Percentiles rank a stretch among this genome's conserved stretches.
Evolutionary conservation across 2,888 invertebrate species (phyloP).

Genomic region (Plebejus melissa): DNA sequence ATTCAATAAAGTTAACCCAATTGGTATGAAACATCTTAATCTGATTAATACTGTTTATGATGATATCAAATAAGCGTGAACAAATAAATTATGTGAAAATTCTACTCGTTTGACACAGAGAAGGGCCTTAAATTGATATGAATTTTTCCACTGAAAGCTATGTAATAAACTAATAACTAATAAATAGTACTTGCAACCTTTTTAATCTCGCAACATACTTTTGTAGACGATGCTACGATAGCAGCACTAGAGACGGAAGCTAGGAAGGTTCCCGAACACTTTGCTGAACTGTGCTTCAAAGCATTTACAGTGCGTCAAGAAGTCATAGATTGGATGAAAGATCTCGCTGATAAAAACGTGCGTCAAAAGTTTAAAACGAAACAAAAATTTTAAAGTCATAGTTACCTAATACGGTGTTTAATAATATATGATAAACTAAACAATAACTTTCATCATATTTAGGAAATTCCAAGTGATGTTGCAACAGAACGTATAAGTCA

Average conservation of each 20-base stretch:
- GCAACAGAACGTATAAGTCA: slow-evolving; percentile 53
- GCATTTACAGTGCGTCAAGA: slow-evolving; percentile 66
- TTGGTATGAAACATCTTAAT: slow-evolving; percentile 44
- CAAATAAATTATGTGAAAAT: neutral
- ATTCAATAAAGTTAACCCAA: slow-evolving; percentile 47
- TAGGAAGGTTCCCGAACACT: slow-evolving; percentile 53
- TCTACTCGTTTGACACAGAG: neutral
- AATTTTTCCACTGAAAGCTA: neutral
- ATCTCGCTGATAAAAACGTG: slow-evolving; percentile 53
- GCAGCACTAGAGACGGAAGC: slow-evolving; percentile 55
- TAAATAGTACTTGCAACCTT: neutral
- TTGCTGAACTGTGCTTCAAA: slow-evolving; percentile 64
- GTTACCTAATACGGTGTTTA: neutral
- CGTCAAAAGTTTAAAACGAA: slow-evolving; percentile 32
- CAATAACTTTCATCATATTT: neutral
- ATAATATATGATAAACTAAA: neutral
- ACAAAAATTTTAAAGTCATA: neutral
- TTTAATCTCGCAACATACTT: neutral
- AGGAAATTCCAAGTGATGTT: slow-evolving; percentile 45
- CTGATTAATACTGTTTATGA: neutral
- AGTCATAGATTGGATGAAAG: slow-evolving; percentile 68
- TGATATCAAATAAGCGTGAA: neutral
- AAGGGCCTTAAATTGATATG: neutral
- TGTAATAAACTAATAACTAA: neutral
- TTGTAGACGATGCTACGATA: slow-evolving; percentile 55